Conservation (phyloP, 1,140 invertebrate genomes). For the Cylas formicarius region DNA sequence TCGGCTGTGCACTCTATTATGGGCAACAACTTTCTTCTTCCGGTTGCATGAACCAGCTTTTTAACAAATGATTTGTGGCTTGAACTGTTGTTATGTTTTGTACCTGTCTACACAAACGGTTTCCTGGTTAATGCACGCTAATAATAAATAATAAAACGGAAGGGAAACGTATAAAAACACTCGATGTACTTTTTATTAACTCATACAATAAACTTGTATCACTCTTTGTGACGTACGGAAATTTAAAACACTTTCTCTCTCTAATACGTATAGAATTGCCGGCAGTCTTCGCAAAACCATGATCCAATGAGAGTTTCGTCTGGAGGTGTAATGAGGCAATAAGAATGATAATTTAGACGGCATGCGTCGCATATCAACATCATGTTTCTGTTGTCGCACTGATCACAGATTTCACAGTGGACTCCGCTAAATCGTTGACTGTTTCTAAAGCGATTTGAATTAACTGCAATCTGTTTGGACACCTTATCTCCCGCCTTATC, state of each 20-base stretch:
- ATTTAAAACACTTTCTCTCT: background rate
- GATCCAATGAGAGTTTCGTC: conserved; percentile 64
- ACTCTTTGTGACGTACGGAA: too few species aligned
- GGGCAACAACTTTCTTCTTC: too few species aligned
- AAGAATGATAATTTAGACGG: conserved; percentile 73
- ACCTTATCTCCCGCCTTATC: conserved; percentile 59
- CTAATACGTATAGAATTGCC: conserved; percentile 10
- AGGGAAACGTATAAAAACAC: too few species aligned
- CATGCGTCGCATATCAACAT: conserved; percentile 86
- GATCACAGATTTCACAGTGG: conserved; percentile 74
- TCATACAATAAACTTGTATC: too few species aligned
- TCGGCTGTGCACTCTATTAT: too few species aligned
- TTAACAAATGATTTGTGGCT: too few species aligned
- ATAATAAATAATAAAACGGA: too few species aligned
- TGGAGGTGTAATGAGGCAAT: conserved; percentile 76
- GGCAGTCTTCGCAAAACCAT: conserved; percentile 72
- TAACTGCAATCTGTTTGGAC: conserved; percentile 47
- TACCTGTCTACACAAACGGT: too few species aligned
- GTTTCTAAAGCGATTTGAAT: conserved; percentile 38
- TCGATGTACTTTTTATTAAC: too few species aligned
- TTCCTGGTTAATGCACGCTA: too few species aligned
- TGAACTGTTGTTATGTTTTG: too few species aligned
- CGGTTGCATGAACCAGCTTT: too few species aligned
- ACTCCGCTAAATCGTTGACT: conserved; percentile 36
- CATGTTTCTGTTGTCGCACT: conserved; percentile 72